Conservation (phyloP, 2,113 vertebrate species). For the Cryptotis parvus region DNA sequence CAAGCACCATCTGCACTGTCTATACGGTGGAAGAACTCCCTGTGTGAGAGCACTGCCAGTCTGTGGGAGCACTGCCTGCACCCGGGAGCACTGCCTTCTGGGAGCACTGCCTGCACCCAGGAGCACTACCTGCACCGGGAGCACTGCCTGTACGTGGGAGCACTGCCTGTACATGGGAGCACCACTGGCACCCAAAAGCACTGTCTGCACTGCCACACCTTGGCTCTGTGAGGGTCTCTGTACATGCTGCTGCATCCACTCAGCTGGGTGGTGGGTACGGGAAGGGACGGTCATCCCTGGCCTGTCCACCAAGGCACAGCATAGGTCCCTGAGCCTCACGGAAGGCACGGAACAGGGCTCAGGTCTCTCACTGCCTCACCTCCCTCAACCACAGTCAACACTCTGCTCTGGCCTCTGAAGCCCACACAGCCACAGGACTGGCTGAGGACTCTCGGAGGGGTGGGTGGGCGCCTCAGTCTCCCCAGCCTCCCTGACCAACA, state of each 20-base stretch:
- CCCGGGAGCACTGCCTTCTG: too few species aligned
- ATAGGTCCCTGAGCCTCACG: neutral
- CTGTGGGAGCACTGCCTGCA: too few species aligned
- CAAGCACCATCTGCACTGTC: too few species aligned
- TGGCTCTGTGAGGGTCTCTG: fast-evolving
- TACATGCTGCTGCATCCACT: neutral
- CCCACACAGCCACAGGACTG: neutral
- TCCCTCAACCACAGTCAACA: neutral
- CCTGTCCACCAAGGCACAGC: neutral
- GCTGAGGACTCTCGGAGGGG: neutral
- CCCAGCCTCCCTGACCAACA: slow-evolving; percentile 16
- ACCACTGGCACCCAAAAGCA: neutral
- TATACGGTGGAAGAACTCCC: too few species aligned
- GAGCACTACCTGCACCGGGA: too few species aligned
- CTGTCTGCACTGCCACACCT: too few species aligned
- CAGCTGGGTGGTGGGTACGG: neutral
- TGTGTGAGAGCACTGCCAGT: too few species aligned
- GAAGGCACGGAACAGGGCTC: neutral
- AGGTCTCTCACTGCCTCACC: fast-evolving
- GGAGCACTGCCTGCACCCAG: too few species aligned
- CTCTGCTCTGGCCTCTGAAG: neutral
- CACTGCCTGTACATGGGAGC: too few species aligned
- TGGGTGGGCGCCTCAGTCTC: neutral
- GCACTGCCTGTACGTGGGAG: too few species aligned
- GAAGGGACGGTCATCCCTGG: neutral